Percentiles rank a stretch among this genome's conserved stretches.
phyloP scores from a whole-genome alignment of 1,140 invertebrate genomes.

The Geopemphigus sp. region DNA sequence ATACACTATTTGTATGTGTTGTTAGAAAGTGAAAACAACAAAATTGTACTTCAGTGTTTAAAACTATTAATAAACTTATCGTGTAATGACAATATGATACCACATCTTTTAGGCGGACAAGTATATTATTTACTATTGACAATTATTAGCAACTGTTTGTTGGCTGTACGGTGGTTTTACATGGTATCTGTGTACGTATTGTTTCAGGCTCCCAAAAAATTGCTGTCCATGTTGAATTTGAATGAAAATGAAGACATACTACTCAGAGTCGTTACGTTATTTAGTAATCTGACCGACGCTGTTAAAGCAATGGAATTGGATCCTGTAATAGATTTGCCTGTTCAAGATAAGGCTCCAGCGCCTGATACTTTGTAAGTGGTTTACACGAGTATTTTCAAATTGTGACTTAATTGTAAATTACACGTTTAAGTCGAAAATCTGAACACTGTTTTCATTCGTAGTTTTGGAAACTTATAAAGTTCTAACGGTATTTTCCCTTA shows the following conservation, averaged over 20 bases:
- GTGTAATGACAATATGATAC: slow-evolving; percentile 64
- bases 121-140: slow-evolving; percentile 54
- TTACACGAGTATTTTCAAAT: background rate
- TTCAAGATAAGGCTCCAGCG: slow-evolving; percentile 62
- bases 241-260: slow-evolving; percentile 59
- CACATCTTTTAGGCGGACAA: slow-evolving; percentile 64
- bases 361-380: slow-evolving; percentile 63
- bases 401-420: background rate
- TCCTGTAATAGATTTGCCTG: slow-evolving; percentile 58
- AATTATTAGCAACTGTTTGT: background rate
- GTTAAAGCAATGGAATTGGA: slow-evolving; percentile 57
- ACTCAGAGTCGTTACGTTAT: slow-evolving; percentile 60
- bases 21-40: slow-evolving; percentile 55
- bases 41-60: slow-evolving; percentile 61
- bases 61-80: slow-evolving; percentile 68
- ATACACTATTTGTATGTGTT: slow-evolving; percentile 57
- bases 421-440: too few relatives aligned
- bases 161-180: background rate
- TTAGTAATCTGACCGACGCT: slow-evolving; percentile 60
- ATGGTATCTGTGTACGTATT: background rate
- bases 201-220: slow-evolving; percentile 59
- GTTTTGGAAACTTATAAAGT: too few relatives aligned
- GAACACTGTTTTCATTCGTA: too few relatives aligned
- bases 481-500: background rate
- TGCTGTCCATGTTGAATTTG: slow-evolving; percentile 59